These are phyloP conservation scores for Oncorhynchus clarkii DNA, from an alignment of 2,113 vertebrate species.

Conservation along the genomic window DNA sequence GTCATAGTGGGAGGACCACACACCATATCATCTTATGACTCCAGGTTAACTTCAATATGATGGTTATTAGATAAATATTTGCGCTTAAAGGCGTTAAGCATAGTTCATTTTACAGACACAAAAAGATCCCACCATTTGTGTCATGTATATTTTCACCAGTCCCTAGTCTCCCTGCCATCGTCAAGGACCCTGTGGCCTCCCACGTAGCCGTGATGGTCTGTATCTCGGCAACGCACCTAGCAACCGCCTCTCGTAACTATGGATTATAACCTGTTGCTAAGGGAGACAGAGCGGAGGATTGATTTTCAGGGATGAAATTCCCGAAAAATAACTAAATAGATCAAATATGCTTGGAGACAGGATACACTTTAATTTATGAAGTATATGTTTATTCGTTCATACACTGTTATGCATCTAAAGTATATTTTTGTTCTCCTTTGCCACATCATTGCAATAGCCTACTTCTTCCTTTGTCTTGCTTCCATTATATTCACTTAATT, in stretches of 20 bases:
- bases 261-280: slow-evolving; percentile 83
- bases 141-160: slow-evolving; percentile 58
- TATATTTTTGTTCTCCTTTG: neutral
- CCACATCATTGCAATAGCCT: neutral
- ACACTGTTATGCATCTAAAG: neutral
- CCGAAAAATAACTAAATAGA: slow-evolving; percentile 55
- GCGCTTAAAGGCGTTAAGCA: too few species aligned
- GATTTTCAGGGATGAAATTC: slow-evolving; percentile 72
- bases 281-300: slow-evolving; percentile 78
- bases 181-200: slow-evolving; percentile 73
- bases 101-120: slow-evolving; percentile 17
- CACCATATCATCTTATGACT: too few species aligned
- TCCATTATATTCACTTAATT: neutral
- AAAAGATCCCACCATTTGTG: slow-evolving; percentile 60
- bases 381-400: slow-evolving; percentile 35
- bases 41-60: too few species aligned
- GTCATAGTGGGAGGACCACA: too few species aligned
- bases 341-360: slow-evolving; percentile 49
- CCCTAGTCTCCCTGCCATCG: slow-evolving; percentile 66
- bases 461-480: neutral
- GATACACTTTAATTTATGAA: slow-evolving; percentile 43
- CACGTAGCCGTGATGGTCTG: slow-evolving; percentile 67
- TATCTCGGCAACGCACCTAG: slow-evolving; percentile 80
- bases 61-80: too few species aligned
- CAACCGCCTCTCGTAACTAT: slow-evolving; percentile 78